These are phyloP conservation scores for Leptinotarsa juncta DNA, from an alignment of 2,888 invertebrate genomes.

Conservation along the genomic window DNA sequence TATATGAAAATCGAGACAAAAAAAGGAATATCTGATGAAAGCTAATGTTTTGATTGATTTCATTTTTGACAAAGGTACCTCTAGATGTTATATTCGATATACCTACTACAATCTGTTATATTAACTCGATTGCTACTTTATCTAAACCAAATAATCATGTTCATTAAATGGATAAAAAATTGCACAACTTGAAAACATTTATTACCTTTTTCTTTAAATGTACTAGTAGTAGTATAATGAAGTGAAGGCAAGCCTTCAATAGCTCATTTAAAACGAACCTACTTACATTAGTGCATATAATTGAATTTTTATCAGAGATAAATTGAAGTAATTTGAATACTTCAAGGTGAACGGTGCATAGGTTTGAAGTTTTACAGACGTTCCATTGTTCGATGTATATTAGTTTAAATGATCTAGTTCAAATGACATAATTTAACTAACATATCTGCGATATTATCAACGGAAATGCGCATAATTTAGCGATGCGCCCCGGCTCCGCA, in stretches of 20 bases:
- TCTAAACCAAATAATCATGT: too few species aligned
- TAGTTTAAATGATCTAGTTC: neutral
- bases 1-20: too few species aligned
- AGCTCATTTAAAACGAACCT: neutral
- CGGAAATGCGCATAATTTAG: neutral
- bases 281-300: constrained; percentile 13
- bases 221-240: neutral
- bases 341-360: constrained; percentile 5
- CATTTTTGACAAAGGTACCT: too few species aligned
- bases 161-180: too few species aligned
- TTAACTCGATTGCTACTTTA: too few species aligned
- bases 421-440: neutral
- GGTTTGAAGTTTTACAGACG: constrained; percentile 10
- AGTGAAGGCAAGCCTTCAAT: constrained; percentile 7
- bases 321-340: constrained; percentile 9
- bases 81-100: too few species aligned
- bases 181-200: too few species aligned
- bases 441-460: neutral
- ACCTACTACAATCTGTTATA: too few species aligned
- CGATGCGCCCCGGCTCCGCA: too few species aligned
- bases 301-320: constrained; percentile 17
- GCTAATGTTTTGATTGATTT: too few species aligned
- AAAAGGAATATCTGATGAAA: too few species aligned
- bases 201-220: neutral
- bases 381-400: constrained; percentile 8